phyloP scores from a whole-genome alignment of 2,888 invertebrate species.

The Macrosiphum euphorbiae region DNA sequence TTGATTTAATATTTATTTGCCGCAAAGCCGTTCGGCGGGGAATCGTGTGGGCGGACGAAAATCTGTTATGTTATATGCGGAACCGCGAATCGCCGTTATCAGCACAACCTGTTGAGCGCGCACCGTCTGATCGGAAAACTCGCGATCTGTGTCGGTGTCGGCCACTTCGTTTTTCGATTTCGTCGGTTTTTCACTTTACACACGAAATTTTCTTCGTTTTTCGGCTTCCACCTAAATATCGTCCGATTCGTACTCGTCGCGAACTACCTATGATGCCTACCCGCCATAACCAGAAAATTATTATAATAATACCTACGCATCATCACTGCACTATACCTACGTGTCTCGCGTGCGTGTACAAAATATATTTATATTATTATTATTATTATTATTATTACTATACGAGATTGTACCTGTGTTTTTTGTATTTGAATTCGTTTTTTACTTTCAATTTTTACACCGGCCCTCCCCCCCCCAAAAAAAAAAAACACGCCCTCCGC shows the following conservation, averaged over 20 bases:
- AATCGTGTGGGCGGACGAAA: too few relatives aligned
- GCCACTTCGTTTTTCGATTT: neutral
- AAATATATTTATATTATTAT: neutral
- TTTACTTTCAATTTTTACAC: neutral
- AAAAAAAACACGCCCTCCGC: neutral
- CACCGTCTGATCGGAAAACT: too few relatives aligned
- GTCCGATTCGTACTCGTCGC: neutral
- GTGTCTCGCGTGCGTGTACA: neutral
- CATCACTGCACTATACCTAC: neutral
- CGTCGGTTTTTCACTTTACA: too few relatives aligned
- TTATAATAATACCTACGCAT: neutral
- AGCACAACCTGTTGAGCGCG: neutral
- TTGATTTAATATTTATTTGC: too few relatives aligned
- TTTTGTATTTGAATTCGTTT: constrained; percentile 20
- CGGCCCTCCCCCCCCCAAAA: too few relatives aligned
- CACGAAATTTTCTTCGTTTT: neutral
- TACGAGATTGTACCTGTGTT: neutral
- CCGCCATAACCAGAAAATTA: neutral
- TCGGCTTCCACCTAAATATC: neutral
- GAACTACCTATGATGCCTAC: neutral
- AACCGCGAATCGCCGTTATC: neutral
- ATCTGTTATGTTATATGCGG: too few relatives aligned
- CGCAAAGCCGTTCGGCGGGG: too few relatives aligned
- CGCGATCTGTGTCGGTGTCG: neutral
- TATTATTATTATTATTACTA: neutral